Percentiles rank a stretch among this genome's conserved stretches.
Conservation (phyloP, 2,888 invertebrate species). For the Lasioglossum oenotherae region DNA sequence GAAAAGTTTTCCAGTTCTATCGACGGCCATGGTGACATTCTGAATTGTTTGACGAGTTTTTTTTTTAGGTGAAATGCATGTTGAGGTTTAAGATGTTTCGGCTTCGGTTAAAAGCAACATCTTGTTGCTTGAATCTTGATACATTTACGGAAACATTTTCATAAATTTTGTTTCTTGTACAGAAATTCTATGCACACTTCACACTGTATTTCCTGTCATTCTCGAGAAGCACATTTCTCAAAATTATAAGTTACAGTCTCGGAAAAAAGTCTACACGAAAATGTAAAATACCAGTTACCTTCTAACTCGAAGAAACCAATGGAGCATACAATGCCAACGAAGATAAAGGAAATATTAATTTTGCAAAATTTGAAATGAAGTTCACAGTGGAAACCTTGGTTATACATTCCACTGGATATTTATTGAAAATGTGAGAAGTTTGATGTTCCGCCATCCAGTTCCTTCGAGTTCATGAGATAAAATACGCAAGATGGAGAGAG, state of each 20-base stretch:
- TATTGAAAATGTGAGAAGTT: background rate
- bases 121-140: slow-evolving; percentile 18
- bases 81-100: background rate
- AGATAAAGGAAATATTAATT: background rate
- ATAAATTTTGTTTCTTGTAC: slow-evolving; percentile 18
- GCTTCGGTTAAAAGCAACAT: background rate
- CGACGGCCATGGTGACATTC: background rate
- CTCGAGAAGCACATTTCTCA: background rate
- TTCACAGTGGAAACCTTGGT: background rate
- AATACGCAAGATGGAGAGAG: slow-evolving; percentile 26
- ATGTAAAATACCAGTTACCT: background rate
- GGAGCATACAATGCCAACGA: background rate
- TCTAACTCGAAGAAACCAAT: background rate
- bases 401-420: background rate
- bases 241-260: slow-evolving; percentile 35
- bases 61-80: slow-evolving; percentile 20
- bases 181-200: slow-evolving; percentile 13
- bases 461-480: background rate
- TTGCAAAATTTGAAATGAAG: background rate
- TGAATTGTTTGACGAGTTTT: background rate
- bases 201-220: background rate
- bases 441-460: background rate
- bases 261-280: background rate
- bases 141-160: background rate
- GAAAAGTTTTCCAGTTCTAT: background rate